A percentile compares a stretch with the other conserved stretches of the same genome.
phyloP scores from a whole-genome alignment of 2,113 vertebrate species.

The Coryphaenoides rupestris region DNA sequence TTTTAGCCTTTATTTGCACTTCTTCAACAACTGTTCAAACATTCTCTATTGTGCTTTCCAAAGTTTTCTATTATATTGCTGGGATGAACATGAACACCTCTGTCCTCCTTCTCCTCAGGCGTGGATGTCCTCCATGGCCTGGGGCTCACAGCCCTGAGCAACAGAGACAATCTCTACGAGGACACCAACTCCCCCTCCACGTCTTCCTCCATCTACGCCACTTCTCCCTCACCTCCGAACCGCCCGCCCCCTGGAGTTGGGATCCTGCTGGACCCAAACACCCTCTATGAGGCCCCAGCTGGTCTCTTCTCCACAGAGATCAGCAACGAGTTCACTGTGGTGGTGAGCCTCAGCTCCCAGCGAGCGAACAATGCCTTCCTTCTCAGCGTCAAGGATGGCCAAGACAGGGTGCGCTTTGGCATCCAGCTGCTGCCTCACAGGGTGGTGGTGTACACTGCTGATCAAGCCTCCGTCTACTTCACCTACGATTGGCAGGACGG shows the following conservation, averaged over 20 bases:
- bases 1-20: no score
- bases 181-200: no score
- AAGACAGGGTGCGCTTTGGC: constrained; percentile 84
- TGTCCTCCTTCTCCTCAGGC: constrained; percentile 75
- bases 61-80: no score
- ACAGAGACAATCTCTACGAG: no score
- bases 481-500: constrained; percentile 84
- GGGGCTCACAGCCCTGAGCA: no score
- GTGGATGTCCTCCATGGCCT: constrained; percentile 85
- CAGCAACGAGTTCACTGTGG: constrained; percentile 77
- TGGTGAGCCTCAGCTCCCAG: no score
- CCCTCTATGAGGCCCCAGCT: constrained; percentile 77
- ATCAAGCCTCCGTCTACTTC: constrained; percentile 81
- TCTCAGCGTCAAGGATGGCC: constrained; percentile 82
- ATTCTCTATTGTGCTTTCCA: no score
- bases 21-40: no score
- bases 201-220: constrained; percentile 43
- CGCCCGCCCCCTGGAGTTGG: constrained; percentile 68
- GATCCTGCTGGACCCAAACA: constrained; percentile 73
- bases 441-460: constrained; percentile 81
- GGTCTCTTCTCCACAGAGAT: constrained; percentile 73
- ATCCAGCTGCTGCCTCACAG: constrained; percentile 86
- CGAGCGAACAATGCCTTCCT: constrained; percentile 93
- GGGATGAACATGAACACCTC: no score
- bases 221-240: constrained; percentile 66